Base-by-base conservation (phyloP, 1,140 invertebrate species). In the Pseudomyrmex cubaensis region DNA sequence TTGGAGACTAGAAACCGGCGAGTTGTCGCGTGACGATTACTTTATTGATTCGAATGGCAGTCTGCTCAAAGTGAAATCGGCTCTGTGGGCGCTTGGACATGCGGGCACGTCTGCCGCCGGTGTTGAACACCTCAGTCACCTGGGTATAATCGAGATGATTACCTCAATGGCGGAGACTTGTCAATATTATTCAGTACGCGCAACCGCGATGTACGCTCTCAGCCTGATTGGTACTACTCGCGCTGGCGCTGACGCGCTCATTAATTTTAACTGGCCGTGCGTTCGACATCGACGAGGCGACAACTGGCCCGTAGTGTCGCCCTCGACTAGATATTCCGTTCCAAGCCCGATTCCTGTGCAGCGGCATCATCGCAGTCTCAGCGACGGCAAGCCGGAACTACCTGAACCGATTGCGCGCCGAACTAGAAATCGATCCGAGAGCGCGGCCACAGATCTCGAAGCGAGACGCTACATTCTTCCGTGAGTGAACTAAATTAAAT, bases 31-130 rank as follows among this genome's bases (percentile, higher is more conserved):
- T 0, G 91, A 92, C 0, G 93, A 94, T 50, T 52, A 78, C 10
- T 44, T 64, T 0, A 15, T 75, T 0, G 84, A 82, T 1, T 80
- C 91, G 15, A 90, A 91, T 13, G 89, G 87, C n/a, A 96, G 97
- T 87, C 96, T 97, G 46, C 92, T 97, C 1, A 95, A 97, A 74
- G 92, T 99, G 15, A 99, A 99, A 92, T 96, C 98, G 22, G 97
- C 98, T 0, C 92, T 99, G 0, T 99, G 98, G 98, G 97, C 97
- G 9, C 93, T 98, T 44, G 97, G 97, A 13, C 98, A 98, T 91
- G 95, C 97, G 20, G 97, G 97, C 2, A 97, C 96, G 0, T 97
- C 97, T 20, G 92, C 94, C 0, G 95, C 95, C 66, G 98, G 98
- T 1, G 94, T 98, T 13, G 95, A 96, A 50, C 96, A 97, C 84